Evolutionary conservation across 1,140 invertebrate species (phyloP).

Genomic region (Zophobas atratus): DNA sequence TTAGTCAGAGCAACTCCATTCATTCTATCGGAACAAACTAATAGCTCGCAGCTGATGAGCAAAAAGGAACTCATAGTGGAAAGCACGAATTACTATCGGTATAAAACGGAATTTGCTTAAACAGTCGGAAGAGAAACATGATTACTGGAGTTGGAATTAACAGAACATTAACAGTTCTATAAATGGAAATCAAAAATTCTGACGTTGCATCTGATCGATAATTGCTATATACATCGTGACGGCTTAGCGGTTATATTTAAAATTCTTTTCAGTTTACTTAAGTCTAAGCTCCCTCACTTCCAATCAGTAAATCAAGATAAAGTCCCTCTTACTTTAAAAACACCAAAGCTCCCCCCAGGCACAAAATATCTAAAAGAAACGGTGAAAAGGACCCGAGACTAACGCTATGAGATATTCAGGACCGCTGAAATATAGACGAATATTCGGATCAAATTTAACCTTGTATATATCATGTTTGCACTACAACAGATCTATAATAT

Average conservation of each 20-base stretch:
- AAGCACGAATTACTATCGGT: too few relatives aligned
- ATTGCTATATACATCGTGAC: too few relatives aligned
- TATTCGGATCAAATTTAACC: conserved; percentile 52
- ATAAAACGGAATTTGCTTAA: too few relatives aligned
- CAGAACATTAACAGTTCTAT: too few relatives aligned
- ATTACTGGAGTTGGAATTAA: too few relatives aligned
- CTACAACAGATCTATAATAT: conserved; percentile 52
- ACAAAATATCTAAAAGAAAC: conserved; percentile 50
- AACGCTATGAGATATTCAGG: conserved; percentile 55
- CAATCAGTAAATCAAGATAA: conserved; percentile 66
- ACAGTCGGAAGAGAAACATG: too few relatives aligned
- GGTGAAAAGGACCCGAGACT: conserved; percentile 22
- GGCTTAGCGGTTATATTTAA: conserved; percentile 45
- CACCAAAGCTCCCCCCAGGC: conserved; percentile 48
- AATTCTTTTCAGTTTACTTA: conserved; percentile 57
- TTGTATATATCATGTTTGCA: conserved; percentile 56
- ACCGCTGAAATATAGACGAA: conserved; percentile 55
- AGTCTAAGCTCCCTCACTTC: conserved; percentile 56
- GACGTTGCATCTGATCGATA: too few relatives aligned
- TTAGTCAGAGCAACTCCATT: conserved; percentile 35
- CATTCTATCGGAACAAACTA: conserved; percentile 21
- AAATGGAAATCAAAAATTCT: too few relatives aligned
- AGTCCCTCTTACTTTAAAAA: conserved; percentile 60
- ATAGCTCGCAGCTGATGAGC: too few relatives aligned
- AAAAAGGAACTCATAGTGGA: too few relatives aligned